Evolutionary conservation across 2,888 invertebrate species (phyloP).

Genomic region (Ischnura elegans): DNA sequence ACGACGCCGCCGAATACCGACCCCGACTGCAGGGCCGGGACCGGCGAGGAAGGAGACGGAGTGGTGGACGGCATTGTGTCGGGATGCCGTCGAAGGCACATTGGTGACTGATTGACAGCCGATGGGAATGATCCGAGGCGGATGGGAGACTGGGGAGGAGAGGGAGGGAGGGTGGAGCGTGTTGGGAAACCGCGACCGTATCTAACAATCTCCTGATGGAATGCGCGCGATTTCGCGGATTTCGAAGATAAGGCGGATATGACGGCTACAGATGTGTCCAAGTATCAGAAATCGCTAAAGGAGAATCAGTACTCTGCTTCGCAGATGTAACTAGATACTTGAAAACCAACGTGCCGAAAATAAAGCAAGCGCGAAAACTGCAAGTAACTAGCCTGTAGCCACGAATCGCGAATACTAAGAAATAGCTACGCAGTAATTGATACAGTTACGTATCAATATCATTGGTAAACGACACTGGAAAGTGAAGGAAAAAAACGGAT

Average conservation of each 20-base stretch:
- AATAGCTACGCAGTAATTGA: no score
- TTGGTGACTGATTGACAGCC: not conserved
- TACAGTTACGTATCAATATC: no score
- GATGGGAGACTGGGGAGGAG: not conserved
- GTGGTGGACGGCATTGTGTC: conserved; percentile 6
- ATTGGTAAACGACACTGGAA: no score
- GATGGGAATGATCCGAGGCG: not conserved
- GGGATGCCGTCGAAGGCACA: not conserved
- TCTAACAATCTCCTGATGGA: not conserved
- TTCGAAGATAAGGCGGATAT: not conserved
- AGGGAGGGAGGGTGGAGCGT: not conserved
- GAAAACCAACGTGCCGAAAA: no score
- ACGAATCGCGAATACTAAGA: no score
- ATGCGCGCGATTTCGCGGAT: conserved; percentile 21
- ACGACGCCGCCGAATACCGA: not conserved
- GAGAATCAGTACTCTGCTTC: no score
- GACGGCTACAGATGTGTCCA: not conserved
- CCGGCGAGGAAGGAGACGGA: not conserved
- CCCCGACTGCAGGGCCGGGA: not conserved
- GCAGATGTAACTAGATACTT: no score
- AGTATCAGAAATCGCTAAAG: no score
- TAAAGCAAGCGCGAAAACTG: no score
- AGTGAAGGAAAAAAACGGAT: no score
- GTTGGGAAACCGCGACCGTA: not conserved
- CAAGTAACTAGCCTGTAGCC: no score